These are phyloP conservation scores for Epiblema foenella DNA, from an alignment of 2,888 invertebrate species.

Conservation along the genomic window DNA sequence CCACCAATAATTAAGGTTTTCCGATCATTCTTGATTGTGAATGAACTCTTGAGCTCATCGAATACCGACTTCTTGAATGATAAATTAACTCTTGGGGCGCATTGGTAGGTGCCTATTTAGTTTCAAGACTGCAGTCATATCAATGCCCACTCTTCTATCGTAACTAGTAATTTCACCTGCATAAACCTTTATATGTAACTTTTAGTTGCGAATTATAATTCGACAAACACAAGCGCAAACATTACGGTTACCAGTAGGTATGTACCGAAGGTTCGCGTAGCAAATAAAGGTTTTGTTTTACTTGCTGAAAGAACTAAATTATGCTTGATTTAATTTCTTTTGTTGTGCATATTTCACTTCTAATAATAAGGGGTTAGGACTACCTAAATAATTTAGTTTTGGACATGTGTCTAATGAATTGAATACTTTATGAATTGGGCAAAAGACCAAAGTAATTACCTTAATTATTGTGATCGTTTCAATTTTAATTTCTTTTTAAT, in stretches of 20 bases:
- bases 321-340: background rate
- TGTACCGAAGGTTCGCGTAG: background rate
- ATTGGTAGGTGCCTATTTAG: background rate
- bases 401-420: background rate
- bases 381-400: too few relatives aligned
- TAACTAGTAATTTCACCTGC: too few relatives aligned
- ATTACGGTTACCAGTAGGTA: too few relatives aligned
- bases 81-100: background rate
- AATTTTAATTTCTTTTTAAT: background rate
- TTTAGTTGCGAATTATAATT: too few relatives aligned
- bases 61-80: too few relatives aligned
- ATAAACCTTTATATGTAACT: too few relatives aligned
- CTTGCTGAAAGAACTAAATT: background rate
- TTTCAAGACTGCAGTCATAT: background rate
- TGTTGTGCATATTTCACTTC: background rate
- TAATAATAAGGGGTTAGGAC: background rate
- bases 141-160: background rate
- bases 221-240: too few relatives aligned
- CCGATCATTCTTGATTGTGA: slow-evolving; percentile 7
- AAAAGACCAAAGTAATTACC: background rate
- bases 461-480: background rate
- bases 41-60: too few relatives aligned
- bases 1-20: slow-evolving; percentile 28
- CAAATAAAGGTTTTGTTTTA: too few relatives aligned
- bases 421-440: background rate